Evolutionary conservation across 2,888 invertebrate genomes (phyloP).

Genomic region (Hydrotaea diabolus): DNA sequence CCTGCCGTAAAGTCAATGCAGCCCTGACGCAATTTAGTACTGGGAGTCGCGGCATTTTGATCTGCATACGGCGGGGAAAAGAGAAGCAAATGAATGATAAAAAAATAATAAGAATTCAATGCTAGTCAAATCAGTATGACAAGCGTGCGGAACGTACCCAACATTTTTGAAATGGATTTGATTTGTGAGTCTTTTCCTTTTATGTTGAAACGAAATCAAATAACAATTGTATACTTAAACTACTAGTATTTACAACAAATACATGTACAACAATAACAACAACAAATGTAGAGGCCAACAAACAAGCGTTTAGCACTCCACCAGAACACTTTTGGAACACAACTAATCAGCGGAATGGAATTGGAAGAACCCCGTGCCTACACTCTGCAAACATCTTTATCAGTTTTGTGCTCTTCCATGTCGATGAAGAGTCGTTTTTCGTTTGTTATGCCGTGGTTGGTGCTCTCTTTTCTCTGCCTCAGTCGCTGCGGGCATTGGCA

Average conservation of each 20-base stretch:
- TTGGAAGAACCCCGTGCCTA: background rate
- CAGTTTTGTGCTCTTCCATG: background rate
- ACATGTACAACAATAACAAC: slow-evolving; percentile 9
- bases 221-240: slow-evolving; percentile 29
- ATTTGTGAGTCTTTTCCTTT: background rate
- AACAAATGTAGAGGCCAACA: background rate
- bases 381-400: too few species aligned
- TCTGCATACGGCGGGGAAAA: slow-evolving; percentile 30
- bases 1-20: slow-evolving; percentile 91
- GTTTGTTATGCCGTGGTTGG: background rate
- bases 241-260: background rate
- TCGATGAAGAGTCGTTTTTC: background rate
- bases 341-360: slow-evolving; percentile 51
- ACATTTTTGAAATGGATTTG: slow-evolving; percentile 34
- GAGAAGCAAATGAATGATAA: background rate
- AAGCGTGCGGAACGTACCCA: slow-evolving; percentile 45
- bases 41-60: slow-evolving; percentile 39
- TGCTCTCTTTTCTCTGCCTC: background rate
- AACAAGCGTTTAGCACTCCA: slow-evolving; percentile 28
- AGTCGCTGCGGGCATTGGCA: background rate
- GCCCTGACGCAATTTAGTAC: slow-evolving; percentile 78
- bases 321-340: slow-evolving; percentile 53
- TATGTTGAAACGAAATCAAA: too few species aligned
- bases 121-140: background rate
- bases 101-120: background rate